phyloP scores from a whole-genome alignment of 2,888 invertebrate species.

The Dastarcus helophoroides region DNA sequence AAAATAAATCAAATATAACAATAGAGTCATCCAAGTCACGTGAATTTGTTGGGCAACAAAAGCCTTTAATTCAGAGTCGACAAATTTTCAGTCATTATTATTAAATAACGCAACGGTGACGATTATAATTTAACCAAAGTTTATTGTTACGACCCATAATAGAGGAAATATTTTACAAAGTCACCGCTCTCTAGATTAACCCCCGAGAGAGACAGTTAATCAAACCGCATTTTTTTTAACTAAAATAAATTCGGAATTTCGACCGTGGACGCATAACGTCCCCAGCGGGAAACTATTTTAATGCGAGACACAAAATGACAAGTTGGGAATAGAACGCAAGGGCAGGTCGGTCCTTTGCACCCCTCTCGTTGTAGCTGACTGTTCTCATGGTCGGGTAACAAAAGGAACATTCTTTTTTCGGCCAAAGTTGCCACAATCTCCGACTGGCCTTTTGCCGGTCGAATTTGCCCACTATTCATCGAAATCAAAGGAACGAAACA shows the following conservation, averaged over 20 bases:
- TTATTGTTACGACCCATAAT: too few relatives aligned
- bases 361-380: conserved; percentile 2
- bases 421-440: conserved; percentile 16
- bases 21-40: too few relatives aligned
- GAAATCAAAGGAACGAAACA: conserved; percentile 18
- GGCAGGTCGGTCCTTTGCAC: background rate
- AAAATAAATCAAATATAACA: too few relatives aligned
- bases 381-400: conserved; percentile 24
- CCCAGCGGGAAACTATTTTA: conserved; percentile 19
- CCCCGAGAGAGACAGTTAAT: conserved; percentile 24
- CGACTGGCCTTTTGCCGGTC: conserved; percentile 21
- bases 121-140: too few relatives aligned
- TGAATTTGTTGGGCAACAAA: too few relatives aligned
- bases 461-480: conserved; percentile 24
- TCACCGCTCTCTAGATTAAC: conserved; percentile 1
- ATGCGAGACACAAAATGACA: conserved; percentile 10
- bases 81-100: too few relatives aligned
- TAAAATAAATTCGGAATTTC: conserved; percentile 20
- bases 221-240: conserved; percentile 23
- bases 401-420: conserved; percentile 21
- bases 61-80: too few relatives aligned
- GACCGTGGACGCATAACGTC: conserved; percentile 16
- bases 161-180: background rate
- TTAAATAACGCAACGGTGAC: too few relatives aligned
- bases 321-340: background rate